Conservation (phyloP, 2,113 vertebrate genomes). For the Corythoichthys intestinalis region DNA sequence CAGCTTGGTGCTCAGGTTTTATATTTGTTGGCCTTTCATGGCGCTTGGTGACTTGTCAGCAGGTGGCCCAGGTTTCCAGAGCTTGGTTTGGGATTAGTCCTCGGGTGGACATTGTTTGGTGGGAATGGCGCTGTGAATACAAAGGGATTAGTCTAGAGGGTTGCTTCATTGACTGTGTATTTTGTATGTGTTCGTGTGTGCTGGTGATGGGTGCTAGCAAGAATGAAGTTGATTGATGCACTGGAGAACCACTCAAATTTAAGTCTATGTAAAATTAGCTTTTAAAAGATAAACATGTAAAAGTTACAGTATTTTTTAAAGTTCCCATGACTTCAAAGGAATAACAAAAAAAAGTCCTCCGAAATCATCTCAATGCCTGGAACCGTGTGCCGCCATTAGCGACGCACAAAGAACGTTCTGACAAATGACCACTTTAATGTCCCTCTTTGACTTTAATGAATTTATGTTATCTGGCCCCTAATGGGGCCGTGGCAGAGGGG, state of each 20-base stretch:
- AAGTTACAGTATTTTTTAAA: not conserved
- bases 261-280: not conserved
- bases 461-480: slow-evolving; percentile 73
- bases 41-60: slow-evolving; percentile 47
- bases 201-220: slow-evolving; percentile 20
- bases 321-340: slow-evolving; percentile 50
- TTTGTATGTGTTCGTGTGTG: slow-evolving; percentile 38
- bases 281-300: not conserved
- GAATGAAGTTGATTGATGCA: slow-evolving; percentile 62
- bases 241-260: slow-evolving; percentile 18
- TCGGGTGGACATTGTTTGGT: slow-evolving; percentile 63
- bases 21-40: slow-evolving; percentile 18
- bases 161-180: slow-evolving; percentile 61
- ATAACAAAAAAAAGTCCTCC: slow-evolving; percentile 22
- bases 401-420: slow-evolving; percentile 69
- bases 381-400: slow-evolving; percentile 79
- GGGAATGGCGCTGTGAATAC: slow-evolving; percentile 70
- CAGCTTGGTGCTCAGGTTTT: slow-evolving; percentile 17
- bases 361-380: slow-evolving; percentile 66
- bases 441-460: slow-evolving; percentile 80
- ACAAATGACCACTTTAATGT: slow-evolving; percentile 76
- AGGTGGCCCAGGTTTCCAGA: slow-evolving; percentile 68
- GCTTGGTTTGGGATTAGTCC: slow-evolving; percentile 62
- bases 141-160: slow-evolving; percentile 72
- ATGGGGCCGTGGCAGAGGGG: slow-evolving; percentile 65